Evolutionary conservation across 2,888 invertebrate genomes (phyloP).

Genomic region (Hemicrepidius hirtus): DNA sequence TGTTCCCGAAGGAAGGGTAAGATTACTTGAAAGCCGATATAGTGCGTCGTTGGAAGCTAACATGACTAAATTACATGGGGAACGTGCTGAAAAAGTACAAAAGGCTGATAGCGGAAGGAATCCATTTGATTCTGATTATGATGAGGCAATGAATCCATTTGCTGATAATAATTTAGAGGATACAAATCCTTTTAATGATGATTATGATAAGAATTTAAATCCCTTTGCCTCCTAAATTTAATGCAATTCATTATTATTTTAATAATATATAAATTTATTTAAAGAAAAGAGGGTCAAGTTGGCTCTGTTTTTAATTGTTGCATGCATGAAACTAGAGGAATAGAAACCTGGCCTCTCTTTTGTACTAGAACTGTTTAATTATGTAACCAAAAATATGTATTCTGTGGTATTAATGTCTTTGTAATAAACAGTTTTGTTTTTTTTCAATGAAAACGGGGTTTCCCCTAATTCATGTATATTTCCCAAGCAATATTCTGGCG

Average conservation of each 20-base stretch:
- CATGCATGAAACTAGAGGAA: too few relatives aligned
- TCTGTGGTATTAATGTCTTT: too few relatives aligned
- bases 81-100: constrained; percentile 33
- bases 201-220: constrained; percentile 86
- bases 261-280: constrained; percentile 6
- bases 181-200: constrained; percentile 76
- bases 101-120: constrained; percentile 38
- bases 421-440: too few relatives aligned
- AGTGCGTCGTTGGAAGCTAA: constrained; percentile 79
- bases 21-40: constrained; percentile 75
- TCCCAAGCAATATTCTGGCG: too few relatives aligned
- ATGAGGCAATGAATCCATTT: constrained; percentile 81
- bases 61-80: constrained; percentile 66
- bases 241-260: too few relatives aligned
- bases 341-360: too few relatives aligned
- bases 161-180: constrained; percentile 71
- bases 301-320: too few relatives aligned
- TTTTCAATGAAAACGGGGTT: too few relatives aligned
- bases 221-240: constrained; percentile 74
- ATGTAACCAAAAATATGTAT: too few relatives aligned
- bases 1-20: constrained; percentile 76
- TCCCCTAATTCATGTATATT: too few relatives aligned
- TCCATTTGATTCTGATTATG: constrained; percentile 72
- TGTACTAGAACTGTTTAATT: too few relatives aligned
- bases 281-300: too few relatives aligned